phyloP scores from a whole-genome alignment of 2,113 vertebrate species.

The Corythornis vintsioides region DNA sequence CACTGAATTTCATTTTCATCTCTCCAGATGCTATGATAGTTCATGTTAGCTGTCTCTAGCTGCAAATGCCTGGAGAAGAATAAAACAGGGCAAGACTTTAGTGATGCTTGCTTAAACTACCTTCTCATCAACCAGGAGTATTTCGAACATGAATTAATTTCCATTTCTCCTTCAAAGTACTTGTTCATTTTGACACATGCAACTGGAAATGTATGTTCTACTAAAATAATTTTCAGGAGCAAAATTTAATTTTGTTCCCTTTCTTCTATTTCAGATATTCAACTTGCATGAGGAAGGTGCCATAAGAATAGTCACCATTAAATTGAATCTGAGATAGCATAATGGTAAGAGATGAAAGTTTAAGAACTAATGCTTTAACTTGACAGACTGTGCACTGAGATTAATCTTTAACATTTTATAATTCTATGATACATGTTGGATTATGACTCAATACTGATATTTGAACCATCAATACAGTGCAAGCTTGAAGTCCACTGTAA shows the following conservation, averaged over 20 bases:
- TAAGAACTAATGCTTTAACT: neutral
- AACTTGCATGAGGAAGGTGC: neutral
- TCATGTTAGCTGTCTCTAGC: neutral
- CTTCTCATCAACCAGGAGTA: neutral
- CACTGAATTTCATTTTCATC: neutral
- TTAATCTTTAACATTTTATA: constrained; percentile 22
- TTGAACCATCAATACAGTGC: neutral
- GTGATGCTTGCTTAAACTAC: neutral
- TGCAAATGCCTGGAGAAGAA: neutral
- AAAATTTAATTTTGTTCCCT: neutral
- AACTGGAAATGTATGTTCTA: neutral
- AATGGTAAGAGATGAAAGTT: neutral
- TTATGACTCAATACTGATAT: constrained; percentile 19
- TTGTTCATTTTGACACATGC: neutral
- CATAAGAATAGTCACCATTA: neutral
- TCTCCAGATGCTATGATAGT: neutral
- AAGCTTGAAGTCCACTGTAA: neutral
- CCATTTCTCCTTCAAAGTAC: neutral
- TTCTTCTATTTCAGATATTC: neutral
- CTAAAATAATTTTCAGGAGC: neutral
- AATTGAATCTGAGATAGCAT: neutral
- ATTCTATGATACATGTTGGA: neutral
- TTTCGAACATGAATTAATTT: neutral
- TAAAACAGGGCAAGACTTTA: neutral
- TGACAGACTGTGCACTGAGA: neutral